These are phyloP conservation scores for Phallusia fumigata DNA, from an alignment of 23 tunicate species.

Conservation along the genomic window DNA sequence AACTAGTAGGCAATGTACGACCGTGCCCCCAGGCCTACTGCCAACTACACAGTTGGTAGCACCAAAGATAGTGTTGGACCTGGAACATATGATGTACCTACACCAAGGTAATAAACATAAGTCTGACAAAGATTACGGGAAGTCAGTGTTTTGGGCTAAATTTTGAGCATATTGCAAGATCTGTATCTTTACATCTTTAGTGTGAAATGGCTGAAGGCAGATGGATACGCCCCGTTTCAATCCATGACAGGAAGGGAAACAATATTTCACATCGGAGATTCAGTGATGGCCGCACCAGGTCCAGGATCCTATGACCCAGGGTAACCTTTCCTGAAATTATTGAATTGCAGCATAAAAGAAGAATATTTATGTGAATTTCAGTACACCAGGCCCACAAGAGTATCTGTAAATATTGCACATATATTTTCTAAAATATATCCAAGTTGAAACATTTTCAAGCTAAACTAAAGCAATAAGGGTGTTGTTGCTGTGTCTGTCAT, in stretches of 20 bases:
- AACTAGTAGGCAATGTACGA: conserved; percentile 65
- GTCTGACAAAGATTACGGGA: too few relatives aligned
- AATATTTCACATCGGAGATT: conserved; percentile 74
- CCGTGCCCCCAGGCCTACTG: conserved; percentile 84
- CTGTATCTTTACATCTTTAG: conserved; percentile 16
- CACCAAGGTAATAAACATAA: conserved; percentile 47
- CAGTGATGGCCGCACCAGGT: conserved; percentile 90
- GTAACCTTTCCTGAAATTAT: too few relatives aligned
- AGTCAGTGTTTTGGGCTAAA: too few relatives aligned
- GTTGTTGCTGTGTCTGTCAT: too few relatives aligned
- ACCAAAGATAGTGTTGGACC: conserved; percentile 92
- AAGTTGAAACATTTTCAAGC: too few relatives aligned
- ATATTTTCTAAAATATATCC: too few relatives aligned
- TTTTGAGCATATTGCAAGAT: neutral
- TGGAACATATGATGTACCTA: conserved; percentile 74
- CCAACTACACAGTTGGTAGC: conserved; percentile 67
- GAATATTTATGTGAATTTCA: too few relatives aligned
- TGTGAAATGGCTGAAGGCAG: conserved; percentile 70
- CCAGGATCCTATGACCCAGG: conserved; percentile 92
- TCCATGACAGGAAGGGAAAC: conserved; percentile 93
- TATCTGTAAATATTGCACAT: too few relatives aligned
- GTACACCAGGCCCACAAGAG: too few relatives aligned
- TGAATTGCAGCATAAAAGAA: too few relatives aligned
- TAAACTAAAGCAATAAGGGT: too few relatives aligned
- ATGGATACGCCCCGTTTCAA: conserved; percentile 92